Percentiles rank a stretch among this genome's conserved stretches.
phyloP scores from a whole-genome alignment of 2,888 invertebrate genomes.

The Parapristionchus giblindavisi region DNA sequence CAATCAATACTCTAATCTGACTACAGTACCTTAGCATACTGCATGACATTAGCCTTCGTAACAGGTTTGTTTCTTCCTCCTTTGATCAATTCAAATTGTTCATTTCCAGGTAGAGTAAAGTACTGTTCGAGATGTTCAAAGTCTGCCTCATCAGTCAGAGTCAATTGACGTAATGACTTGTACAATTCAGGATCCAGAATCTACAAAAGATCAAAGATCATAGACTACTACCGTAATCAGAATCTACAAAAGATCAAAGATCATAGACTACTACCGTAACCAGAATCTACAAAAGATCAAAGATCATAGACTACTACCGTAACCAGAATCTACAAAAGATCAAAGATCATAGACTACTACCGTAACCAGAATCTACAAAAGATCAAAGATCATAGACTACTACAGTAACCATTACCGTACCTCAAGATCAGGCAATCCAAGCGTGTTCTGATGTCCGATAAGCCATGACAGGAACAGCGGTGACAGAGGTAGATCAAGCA shows the following conservation, averaged over 20 bases:
- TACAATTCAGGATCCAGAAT: conserved; percentile 59
- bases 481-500: conserved; percentile 96
- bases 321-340: too few relatives aligned
- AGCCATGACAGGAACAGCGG: conserved; percentile 95
- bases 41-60: conserved; percentile 89
- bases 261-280: too few relatives aligned
- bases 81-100: conserved; percentile 88
- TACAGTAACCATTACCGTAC: too few relatives aligned
- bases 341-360: too few relatives aligned
- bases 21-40: conserved; percentile 81
- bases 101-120: conserved; percentile 94
- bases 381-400: too few relatives aligned
- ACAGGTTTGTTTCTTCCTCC: conserved; percentile 89
- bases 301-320: too few relatives aligned
- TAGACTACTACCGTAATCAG: too few relatives aligned
- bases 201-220: too few relatives aligned
- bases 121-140: conserved; percentile 75
- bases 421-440: conserved; percentile 49
- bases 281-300: too few relatives aligned
- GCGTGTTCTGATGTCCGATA: conserved; percentile 74
- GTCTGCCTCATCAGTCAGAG: conserved; percentile 76
- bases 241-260: too few relatives aligned
- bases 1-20: background rate
- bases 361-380: too few relatives aligned
- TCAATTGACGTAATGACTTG: conserved; percentile 51